Evolutionary conservation across 1,140 invertebrate species (phyloP).

Genomic region (Vanessa tameamea): DNA sequence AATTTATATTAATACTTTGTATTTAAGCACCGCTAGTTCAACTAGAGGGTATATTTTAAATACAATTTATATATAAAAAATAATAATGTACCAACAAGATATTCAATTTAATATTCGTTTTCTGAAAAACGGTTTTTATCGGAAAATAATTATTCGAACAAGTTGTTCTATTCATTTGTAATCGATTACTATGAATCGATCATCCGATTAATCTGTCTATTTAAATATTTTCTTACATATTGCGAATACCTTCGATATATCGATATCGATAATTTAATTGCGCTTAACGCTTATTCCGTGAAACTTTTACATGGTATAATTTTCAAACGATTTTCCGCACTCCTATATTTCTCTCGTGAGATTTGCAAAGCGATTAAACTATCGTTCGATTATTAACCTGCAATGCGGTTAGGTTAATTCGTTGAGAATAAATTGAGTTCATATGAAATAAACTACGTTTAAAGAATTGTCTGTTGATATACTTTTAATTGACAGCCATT

Average conservation of each 20-base stretch:
- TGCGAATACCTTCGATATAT: background rate
- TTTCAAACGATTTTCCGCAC: slow-evolving; percentile 1
- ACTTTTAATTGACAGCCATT: background rate
- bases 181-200: background rate
- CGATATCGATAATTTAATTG: slow-evolving; percentile 2
- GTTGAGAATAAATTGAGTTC: background rate
- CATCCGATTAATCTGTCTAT: background rate
- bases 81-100: no score
- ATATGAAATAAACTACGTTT: background rate
- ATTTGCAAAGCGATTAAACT: slow-evolving; percentile 6
- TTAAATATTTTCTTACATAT: background rate
- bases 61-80: no score
- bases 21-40: no score
- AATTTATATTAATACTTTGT: no score
- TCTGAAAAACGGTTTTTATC: no score
- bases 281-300: background rate
- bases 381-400: slow-evolving; percentile 1
- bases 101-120: no score
- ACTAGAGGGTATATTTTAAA: no score
- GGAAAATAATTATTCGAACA: no score
- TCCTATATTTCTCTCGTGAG: slow-evolving; percentile 3
- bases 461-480: background rate
- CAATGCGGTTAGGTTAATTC: slow-evolving; percentile 1
- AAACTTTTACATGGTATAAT: background rate
- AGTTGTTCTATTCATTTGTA: no score